Base-by-base conservation (phyloP, 2,113 vertebrate species). In the Hyla sarda region DNA sequence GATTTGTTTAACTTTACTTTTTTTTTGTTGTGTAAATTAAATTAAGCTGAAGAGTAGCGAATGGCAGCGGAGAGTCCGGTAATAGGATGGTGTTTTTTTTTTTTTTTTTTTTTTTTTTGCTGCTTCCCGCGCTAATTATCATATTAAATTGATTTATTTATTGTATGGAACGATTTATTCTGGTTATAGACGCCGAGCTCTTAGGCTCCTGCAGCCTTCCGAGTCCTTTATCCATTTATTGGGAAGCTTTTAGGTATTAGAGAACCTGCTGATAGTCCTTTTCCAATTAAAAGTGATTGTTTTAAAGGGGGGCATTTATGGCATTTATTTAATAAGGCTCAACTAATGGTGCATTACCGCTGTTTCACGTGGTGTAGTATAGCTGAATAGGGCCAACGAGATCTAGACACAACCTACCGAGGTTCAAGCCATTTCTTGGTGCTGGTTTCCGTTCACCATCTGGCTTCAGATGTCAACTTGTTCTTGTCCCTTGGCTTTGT, bases 101-200 rank as follows among this genome's bases (percentile, higher is more conserved):
- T n/a, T n/a, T n/a, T n/a, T n/a, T n/a, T n/a, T n/a, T n/a, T n/a
- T 30, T 62, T 81, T 37, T 80, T 54, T 60, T 41, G 32, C 14
- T n/a, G 54, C 13, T 21, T 50, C 16, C 52, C 60, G 23, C 77
- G 17, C 54, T 60, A 76, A 77, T 77, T 77, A 77, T 77, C 47
- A 81, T 62, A 81, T 80, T 60, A 65, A 45, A 65, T 62, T 45
- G 78, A 62, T 81, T 62, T 62, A 62, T 81, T 62, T 25, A 81
- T 81, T 28, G n/a, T 14, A 30, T 21, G n/a, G 4, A 17, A n/a
- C 47, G 48, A 78, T 78, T 56, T 37, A 78, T 78, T 74, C 34
- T 23, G 34, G 30, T 32, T 50, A 19, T 54, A 21, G 19, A 1
- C 9, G 7, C 28, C 25, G 48, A 12, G 28, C 75, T 77, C 75